These are phyloP conservation scores for Saccostrea glomerata DNA, from an alignment of 1,140 invertebrate genomes.

Conservation along the genomic window DNA sequence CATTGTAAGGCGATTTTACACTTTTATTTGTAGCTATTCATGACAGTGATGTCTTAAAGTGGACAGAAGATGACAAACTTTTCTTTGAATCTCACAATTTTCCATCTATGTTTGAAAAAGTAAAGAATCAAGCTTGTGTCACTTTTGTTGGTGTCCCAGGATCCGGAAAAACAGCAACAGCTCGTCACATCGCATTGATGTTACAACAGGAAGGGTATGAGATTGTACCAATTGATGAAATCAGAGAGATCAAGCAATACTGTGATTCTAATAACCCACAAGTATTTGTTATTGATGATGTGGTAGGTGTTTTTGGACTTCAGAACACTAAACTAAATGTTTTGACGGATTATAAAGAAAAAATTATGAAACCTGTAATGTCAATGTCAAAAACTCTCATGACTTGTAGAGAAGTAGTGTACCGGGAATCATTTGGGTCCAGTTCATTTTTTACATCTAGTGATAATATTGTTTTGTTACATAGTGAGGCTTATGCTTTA, in stretches of 20 bases:
- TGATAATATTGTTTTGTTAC: neutral
- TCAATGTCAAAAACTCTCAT: neutral
- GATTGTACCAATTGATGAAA: neutral
- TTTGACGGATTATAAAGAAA: neutral
- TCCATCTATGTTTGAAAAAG: neutral
- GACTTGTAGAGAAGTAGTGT: neutral
- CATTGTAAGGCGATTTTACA: no score
- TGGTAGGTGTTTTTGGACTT: neutral
- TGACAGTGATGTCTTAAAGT: neutral
- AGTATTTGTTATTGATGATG: conserved; percentile 31
- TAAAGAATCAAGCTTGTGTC: neutral
- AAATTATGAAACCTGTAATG: neutral
- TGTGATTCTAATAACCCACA: neutral
- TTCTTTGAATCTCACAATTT: conserved; percentile 1
- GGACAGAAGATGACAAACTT: neutral
- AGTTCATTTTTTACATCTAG: neutral
- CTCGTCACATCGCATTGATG: no score
- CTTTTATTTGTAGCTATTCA: no score
- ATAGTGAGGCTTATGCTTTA: neutral
- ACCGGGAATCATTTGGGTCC: neutral
- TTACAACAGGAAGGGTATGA: no score
- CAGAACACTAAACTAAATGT: neutral
- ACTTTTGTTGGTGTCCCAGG: conserved; percentile 24
- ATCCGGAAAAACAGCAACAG: no score
- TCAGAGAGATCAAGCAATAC: neutral